Percentiles rank a stretch among this genome's conserved stretches.
phyloP scores from a whole-genome alignment of 2,113 vertebrate species.

The Grammomys dolichurus region DNA sequence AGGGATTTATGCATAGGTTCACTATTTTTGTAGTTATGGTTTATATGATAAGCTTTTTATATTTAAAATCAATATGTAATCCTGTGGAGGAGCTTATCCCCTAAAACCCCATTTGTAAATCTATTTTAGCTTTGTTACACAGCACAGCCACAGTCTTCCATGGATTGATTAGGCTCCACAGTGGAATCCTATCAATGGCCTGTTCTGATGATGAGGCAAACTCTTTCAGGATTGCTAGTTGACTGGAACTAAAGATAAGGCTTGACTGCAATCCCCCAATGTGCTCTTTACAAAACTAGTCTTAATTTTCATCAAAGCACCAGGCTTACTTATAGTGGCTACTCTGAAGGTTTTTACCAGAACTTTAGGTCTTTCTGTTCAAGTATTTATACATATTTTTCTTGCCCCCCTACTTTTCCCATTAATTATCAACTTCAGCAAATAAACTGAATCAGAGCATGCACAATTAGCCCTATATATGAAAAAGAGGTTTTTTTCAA shows the following conservation, averaged over 20 bases:
- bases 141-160: conserved; percentile 95
- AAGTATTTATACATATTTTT: conserved; percentile 82
- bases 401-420: conserved; percentile 61
- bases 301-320: conserved; percentile 92
- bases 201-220: conserved; percentile 98
- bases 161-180: conserved; percentile 99
- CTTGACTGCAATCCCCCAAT: conserved; percentile 90
- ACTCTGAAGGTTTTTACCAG: conserved; percentile 85
- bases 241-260: conserved; percentile 97
- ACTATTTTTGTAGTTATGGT: conserved; percentile 97
- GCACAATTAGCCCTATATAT: conserved; percentile 78
- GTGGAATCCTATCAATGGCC: conserved; percentile 97
- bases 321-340: conserved; percentile 85
- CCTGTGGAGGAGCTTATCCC: conserved; percentile 99
- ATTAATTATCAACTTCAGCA: conserved; percentile 83
- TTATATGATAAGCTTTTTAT: conserved; percentile 99
- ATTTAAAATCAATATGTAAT: conserved; percentile 99
- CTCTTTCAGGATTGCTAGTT: conserved; percentile 98
- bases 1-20: conserved; percentile 99
- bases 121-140: conserved; percentile 99
- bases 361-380: conserved; percentile 84
- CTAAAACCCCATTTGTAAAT: conserved; percentile 99
- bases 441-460: conserved; percentile 64
- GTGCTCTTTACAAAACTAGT: conserved; percentile 91
- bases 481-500: conserved; percentile 65